phyloP scores from a whole-genome alignment of 2,888 invertebrate genomes.

The Laspeyria flexula region DNA sequence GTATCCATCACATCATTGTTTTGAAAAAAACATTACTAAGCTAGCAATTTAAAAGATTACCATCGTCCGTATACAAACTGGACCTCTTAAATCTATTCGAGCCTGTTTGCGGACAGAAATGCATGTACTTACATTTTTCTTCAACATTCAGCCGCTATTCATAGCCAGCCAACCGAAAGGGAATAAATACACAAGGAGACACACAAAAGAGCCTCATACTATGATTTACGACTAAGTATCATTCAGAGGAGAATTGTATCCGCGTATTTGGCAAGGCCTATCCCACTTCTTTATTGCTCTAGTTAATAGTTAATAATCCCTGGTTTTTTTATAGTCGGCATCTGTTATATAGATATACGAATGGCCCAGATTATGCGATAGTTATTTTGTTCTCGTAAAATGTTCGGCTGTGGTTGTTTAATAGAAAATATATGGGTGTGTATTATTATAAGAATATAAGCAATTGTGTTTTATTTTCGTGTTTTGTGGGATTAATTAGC shows the following conservation, averaged over 20 bases:
- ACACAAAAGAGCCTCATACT: slow-evolving; percentile 49
- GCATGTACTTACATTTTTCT: slow-evolving; percentile 42
- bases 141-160: slow-evolving; percentile 52
- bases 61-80: slow-evolving; percentile 8
- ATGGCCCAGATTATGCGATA: slow-evolving; percentile 12
- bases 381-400: slow-evolving; percentile 31
- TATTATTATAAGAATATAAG: slow-evolving; percentile 3
- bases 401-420: slow-evolving; percentile 4
- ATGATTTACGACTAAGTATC: slow-evolving; percentile 66
- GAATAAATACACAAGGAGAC: slow-evolving; percentile 51
- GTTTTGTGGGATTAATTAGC: not conserved
- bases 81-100: slow-evolving; percentile 6
- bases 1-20: too few relatives aligned
- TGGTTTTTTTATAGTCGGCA: slow-evolving; percentile 31
- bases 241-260: slow-evolving; percentile 49
- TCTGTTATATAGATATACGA: slow-evolving; percentile 11
- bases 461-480: not conserved
- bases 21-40: too few relatives aligned
- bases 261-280: slow-evolving; percentile 38
- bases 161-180: slow-evolving; percentile 45
- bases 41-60: not conserved
- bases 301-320: slow-evolving; percentile 45
- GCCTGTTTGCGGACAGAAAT: slow-evolving; percentile 23
- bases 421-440: slow-evolving; percentile 6
- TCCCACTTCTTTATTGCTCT: slow-evolving; percentile 30